These are phyloP conservation scores for Ooceraea biroi DNA, from an alignment of 1,140 invertebrate species.

Conservation along the genomic window DNA sequence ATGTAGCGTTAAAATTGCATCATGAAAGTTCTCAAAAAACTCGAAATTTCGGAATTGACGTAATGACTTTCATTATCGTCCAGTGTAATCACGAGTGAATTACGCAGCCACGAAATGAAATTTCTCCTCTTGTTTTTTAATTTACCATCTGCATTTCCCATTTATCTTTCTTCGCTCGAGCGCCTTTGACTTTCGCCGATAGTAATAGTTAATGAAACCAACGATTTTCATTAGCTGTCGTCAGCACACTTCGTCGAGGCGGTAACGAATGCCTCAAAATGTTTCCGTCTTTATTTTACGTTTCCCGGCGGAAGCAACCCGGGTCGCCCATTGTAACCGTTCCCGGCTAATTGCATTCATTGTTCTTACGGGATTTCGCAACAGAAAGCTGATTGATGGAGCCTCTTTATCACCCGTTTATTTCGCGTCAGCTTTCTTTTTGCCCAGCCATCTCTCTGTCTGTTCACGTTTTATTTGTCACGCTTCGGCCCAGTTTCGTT, in stretches of 20 bases:
- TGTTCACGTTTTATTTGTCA: constrained; percentile 50
- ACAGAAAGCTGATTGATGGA: constrained; percentile 49
- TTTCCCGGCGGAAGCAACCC: constrained; percentile 36
- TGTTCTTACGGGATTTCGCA: constrained; percentile 57
- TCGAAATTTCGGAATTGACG: neutral
- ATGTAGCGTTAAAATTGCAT: no score
- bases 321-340: constrained; percentile 31
- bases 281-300: constrained; percentile 53
- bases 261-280: constrained; percentile 44
- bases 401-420: constrained; percentile 46
- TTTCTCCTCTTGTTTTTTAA: neutral
- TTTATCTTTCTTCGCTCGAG: neutral
- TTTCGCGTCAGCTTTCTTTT: constrained; percentile 49
- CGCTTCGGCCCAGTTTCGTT: neutral
- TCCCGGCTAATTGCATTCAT: constrained; percentile 54
- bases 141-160: neutral
- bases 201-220: constrained; percentile 46
- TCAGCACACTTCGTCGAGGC: constrained; percentile 21
- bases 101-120: neutral
- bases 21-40: no score
- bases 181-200: constrained; percentile 15
- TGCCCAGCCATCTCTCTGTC: constrained; percentile 24
- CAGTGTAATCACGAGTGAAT: neutral
- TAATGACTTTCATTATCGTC: neutral
- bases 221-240: constrained; percentile 56